These are phyloP conservation scores for Synergus itoensis DNA, from an alignment of 2,888 invertebrate genomes.

Conservation along the genomic window DNA sequence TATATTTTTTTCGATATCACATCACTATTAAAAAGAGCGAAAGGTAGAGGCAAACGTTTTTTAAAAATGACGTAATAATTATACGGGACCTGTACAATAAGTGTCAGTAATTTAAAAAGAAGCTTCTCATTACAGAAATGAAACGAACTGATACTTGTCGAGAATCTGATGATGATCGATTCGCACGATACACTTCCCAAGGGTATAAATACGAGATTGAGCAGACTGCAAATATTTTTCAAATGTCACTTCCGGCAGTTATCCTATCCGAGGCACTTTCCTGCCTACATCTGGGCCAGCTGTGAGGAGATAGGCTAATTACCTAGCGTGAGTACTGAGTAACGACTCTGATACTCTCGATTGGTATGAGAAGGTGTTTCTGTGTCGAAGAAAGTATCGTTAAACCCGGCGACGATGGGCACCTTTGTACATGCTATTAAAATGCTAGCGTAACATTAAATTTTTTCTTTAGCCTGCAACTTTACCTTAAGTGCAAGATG, in stretches of 20 bases:
- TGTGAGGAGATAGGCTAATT: slow-evolving; percentile 58
- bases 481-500: neutral
- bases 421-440: slow-evolving; percentile 2
- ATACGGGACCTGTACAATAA: too few species aligned
- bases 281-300: slow-evolving; percentile 63
- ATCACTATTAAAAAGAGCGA: too few species aligned
- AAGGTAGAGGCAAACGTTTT: neutral
- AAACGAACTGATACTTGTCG: slow-evolving; percentile 44
- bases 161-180: slow-evolving; percentile 51
- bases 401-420: slow-evolving; percentile 11
- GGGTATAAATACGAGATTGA: slow-evolving; percentile 48
- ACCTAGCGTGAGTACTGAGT: slow-evolving; percentile 51
- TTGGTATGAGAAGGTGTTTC: slow-evolving; percentile 58
- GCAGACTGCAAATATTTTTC: slow-evolving; percentile 55
- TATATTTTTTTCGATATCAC: too few species aligned
- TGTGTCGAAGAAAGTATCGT: slow-evolving; percentile 66
- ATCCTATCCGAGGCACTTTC: slow-evolving; percentile 62
- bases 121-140: slow-evolving; percentile 6
- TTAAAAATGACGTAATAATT: neutral
- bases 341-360: slow-evolving; percentile 56
- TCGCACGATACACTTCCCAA: slow-evolving; percentile 65
- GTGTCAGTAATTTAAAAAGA: neutral
- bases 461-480: neutral
- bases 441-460: slow-evolving; percentile 6
- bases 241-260: slow-evolving; percentile 60